Base-by-base conservation (phyloP, 1,140 invertebrate genomes). In the Hyphantria cunea region DNA sequence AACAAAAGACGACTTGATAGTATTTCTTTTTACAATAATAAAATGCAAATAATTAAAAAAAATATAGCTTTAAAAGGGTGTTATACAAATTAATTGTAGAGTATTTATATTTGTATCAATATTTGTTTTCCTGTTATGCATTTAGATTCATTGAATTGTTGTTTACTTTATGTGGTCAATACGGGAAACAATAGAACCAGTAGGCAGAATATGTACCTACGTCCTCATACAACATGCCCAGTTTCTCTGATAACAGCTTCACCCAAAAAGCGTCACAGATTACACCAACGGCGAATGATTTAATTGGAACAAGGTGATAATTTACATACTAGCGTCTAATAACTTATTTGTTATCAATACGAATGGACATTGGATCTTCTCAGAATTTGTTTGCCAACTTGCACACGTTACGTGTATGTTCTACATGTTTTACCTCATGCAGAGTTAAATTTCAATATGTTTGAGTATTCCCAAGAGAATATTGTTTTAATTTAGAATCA, bases 241-340 rank as follows among this genome's bases (percentile, higher is more conserved):
- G 55, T 12, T 32, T 10, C 32, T 53, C 9, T 31, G 65, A 66
- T 71, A 61, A 58, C 37, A 50, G n/a, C 58, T 62, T 58, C 34
- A 67, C 51, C 37, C 55, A 37, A 69, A 72, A 72, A 68, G 67
- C 70, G 56, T 67, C 70, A 69, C 50, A 17, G 13, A 41, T 69
- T 54, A 66, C 39, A 55, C 55, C 53, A 56, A 54, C 47, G 13
- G 41, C 41, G 37, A 33, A 59, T 63, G 51, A 63, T 73, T 73
- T 69, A 73, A 73, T 64, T 67, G 70, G 70, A 73, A 67, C 70
- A 70, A 70, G 67, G 70, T 73, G 70, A 70, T 70, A 73, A 73
- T 70, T 70, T 73, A 70, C 70, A 70, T 65, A 55, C 62, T 65
- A n/a, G 55, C 65, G 55, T 56, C 51, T 50, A 59, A 63, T 56